Conservation (phyloP, 2,113 vertebrate genomes). For the Romanogobio albipinnatus region DNA sequence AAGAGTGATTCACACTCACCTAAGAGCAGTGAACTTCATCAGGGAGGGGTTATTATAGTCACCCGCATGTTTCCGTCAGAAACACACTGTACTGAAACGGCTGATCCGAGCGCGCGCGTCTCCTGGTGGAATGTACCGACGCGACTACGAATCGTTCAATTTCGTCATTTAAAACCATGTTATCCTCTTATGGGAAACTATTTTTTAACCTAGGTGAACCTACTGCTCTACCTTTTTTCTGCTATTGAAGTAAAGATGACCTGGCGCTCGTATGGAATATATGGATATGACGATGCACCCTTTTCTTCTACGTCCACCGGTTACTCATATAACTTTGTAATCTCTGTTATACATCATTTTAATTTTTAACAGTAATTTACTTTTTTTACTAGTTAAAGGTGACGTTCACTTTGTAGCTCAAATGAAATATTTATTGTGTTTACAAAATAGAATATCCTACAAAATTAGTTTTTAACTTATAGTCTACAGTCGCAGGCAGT, state of each 20-base stretch:
- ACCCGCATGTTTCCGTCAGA: neutral
- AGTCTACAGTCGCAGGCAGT: neutral
- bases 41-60: neutral
- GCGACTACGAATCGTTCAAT: neutral
- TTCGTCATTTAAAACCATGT: neutral
- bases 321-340: neutral
- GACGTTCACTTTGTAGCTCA: too few relatives aligned
- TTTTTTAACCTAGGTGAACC: neutral
- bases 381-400: neutral
- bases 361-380: neutral
- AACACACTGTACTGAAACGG: slow-evolving; percentile 13
- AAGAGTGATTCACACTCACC: neutral
- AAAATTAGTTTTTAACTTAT: neutral
- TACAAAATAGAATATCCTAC: neutral
- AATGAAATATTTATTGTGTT: neutral
- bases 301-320: neutral
- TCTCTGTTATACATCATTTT: neutral
- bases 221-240: neutral
- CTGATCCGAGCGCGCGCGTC: neutral
- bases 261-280: neutral
- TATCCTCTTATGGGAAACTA: neutral
- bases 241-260: neutral
- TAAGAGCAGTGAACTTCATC: neutral
- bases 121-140: neutral
- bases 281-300: neutral